Percentiles rank a stretch among this genome's conserved stretches.
Evolutionary conservation across 2,888 invertebrate species (phyloP).

Genomic region (Temnothorax ravouxi): DNA sequence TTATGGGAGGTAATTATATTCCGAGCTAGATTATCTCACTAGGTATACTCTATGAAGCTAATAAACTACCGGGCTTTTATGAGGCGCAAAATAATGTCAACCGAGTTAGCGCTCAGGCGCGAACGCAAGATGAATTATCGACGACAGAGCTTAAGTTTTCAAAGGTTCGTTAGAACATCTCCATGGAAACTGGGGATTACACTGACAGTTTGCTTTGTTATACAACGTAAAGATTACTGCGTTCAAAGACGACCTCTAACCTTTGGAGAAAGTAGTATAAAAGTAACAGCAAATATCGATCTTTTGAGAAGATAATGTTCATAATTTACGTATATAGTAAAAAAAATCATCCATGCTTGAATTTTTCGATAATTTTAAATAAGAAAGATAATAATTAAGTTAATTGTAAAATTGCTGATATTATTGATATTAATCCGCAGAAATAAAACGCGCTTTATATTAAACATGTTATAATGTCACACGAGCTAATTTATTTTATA

Average conservation of each 20-base stretch:
- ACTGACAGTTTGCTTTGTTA: conserved; percentile 72
- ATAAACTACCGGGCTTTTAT: conserved; percentile 35
- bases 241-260: conserved; percentile 33
- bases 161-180: conserved; percentile 65
- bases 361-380: neutral
- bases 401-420: neutral
- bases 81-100: conserved; percentile 56
- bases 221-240: conserved; percentile 70
- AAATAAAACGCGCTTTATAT: neutral
- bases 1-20: conserved; percentile 17
- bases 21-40: conserved; percentile 24
- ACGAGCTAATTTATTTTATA: neutral
- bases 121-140: conserved; percentile 67
- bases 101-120: conserved; percentile 55
- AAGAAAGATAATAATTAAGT: neutral
- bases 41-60: conserved; percentile 22
- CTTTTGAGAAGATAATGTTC: neutral
- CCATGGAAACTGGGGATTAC: conserved; percentile 76
- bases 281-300: conserved; percentile 22
- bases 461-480: neutral
- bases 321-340: neutral
- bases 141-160: conserved; percentile 51
- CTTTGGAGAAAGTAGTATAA: conserved; percentile 38
- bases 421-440: neutral
- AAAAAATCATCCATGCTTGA: neutral